These are phyloP conservation scores for Parus major DNA, from an alignment of 2,113 vertebrate species.

Conservation along the genomic window DNA sequence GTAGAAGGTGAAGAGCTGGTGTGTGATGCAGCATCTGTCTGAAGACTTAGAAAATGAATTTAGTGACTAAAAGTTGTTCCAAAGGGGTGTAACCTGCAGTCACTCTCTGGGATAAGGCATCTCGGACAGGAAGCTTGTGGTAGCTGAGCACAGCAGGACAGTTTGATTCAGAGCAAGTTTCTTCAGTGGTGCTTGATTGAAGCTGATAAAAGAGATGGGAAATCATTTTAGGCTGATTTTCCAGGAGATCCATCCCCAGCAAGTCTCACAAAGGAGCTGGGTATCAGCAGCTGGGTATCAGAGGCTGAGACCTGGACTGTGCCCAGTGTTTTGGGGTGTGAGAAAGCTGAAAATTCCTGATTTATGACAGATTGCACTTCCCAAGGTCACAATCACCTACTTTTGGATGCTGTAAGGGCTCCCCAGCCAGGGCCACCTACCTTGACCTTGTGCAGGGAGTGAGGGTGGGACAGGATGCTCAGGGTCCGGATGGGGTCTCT, in stretches of 20 bases:
- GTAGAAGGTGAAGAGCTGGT: constrained; percentile 85
- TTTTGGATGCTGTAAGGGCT: background rate
- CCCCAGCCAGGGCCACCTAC: constrained; percentile 33
- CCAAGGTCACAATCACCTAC: background rate
- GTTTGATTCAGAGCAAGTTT: background rate
- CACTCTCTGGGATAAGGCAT: accelerated
- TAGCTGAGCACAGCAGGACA: background rate
- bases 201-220: background rate
- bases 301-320: background rate
- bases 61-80: background rate
- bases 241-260: background rate
- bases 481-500: constrained; percentile 65
- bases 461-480: constrained; percentile 66
- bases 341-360: background rate
- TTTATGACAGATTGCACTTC: background rate
- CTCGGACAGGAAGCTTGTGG: background rate
- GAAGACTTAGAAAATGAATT: constrained; percentile 47
- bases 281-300: background rate
- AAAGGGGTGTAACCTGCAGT: background rate
- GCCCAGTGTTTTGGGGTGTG: background rate
- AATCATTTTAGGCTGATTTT: background rate
- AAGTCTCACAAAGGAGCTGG: background rate
- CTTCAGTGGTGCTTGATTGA: background rate
- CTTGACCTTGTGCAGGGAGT: constrained; percentile 52
- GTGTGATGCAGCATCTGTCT: constrained; percentile 86